Evolutionary conservation across 2,113 vertebrate species (phyloP).

Genomic region (Sapayoa aenigma): DNA sequence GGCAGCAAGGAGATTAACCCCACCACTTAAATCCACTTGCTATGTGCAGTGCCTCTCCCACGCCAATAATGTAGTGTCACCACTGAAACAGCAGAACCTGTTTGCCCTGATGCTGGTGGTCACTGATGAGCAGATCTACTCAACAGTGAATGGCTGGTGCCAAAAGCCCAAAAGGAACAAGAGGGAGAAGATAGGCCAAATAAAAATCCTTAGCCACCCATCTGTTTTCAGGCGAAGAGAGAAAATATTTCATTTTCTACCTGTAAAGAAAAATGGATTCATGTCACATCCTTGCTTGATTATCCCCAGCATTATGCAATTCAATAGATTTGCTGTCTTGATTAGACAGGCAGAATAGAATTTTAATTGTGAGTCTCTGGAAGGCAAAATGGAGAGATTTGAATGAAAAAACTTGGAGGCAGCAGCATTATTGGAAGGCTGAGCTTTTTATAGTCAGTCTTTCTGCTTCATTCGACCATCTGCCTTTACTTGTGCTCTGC

Average conservation of each 20-base stretch:
- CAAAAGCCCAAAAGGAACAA: background rate
- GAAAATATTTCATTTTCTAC: constrained; percentile 57
- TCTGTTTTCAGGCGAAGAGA: constrained; percentile 12
- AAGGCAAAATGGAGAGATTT: constrained; percentile 56
- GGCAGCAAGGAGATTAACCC: background rate
- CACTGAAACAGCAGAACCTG: background rate
- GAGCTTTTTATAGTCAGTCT: constrained; percentile 59
- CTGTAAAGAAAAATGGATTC: constrained; percentile 62
- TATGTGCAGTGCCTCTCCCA: background rate
- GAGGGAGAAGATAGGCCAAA: background rate
- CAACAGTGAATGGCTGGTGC: background rate
- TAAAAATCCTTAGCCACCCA: background rate
- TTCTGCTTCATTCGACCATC: constrained; percentile 45
- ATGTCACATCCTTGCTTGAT: constrained; percentile 67
- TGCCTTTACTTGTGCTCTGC: constrained; percentile 59
- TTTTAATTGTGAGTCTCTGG: constrained; percentile 65
- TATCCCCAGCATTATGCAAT: constrained; percentile 64
- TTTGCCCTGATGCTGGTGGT: background rate
- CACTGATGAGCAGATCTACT: background rate
- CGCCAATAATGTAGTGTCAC: background rate
- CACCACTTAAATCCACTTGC: background rate
- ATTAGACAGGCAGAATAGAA: constrained; percentile 68
- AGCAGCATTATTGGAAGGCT: constrained; percentile 36
- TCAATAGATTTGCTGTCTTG: constrained; percentile 69
- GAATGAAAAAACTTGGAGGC: constrained; percentile 36